These are phyloP conservation scores for Nematostella vectensis DNA, from an alignment of 92 coral and sea anemone genomes.

Conservation along the genomic window DNA sequence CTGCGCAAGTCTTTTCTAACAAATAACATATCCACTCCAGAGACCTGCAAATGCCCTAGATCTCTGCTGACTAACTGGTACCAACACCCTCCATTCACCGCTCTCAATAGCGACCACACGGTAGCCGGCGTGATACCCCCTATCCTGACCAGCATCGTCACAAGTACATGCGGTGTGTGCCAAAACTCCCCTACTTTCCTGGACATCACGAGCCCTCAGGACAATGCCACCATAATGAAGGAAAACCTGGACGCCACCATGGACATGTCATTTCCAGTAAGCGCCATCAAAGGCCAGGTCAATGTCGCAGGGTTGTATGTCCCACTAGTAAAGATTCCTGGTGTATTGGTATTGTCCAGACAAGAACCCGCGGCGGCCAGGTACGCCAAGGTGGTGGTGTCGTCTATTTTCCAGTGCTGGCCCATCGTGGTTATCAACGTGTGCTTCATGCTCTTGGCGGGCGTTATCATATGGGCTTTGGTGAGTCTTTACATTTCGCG, in stretches of 20 bases:
- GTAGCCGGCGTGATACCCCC: slow-evolving; percentile 19
- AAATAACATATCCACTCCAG: no score
- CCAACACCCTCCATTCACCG: slow-evolving; percentile 14
- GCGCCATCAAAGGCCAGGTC: slow-evolving; percentile 14
- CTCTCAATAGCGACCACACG: background rate
- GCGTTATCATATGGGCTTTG: slow-evolving; percentile 52
- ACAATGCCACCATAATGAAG: slow-evolving; percentile 1
- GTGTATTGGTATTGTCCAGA: slow-evolving; percentile 22
- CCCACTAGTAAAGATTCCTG: slow-evolving; percentile 41
- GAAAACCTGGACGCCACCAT: slow-evolving; percentile 10
- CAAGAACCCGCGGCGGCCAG: slow-evolving; percentile 5
- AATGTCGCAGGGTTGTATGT: slow-evolving; percentile 27
- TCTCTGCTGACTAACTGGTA: slow-evolving; percentile 30
- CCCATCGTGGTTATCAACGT: slow-evolving; percentile 35
- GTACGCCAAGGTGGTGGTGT: slow-evolving; percentile 22
- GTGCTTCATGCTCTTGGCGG: slow-evolving; percentile 35
- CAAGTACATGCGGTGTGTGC: slow-evolving; percentile 35
- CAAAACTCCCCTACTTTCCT: slow-evolving; percentile 4
- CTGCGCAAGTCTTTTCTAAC: no score
- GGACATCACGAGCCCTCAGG: slow-evolving; percentile 8
- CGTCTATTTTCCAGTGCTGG: slow-evolving; percentile 42
- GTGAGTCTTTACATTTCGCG: slow-evolving; percentile 20
- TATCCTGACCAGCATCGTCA: slow-evolving; percentile 21
- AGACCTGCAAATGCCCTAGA: slow-evolving; percentile 41
- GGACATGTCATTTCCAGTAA: slow-evolving; percentile 47